Base-by-base conservation (phyloP, 2,888 invertebrate species). In the Caenorhabditis plicata region DNA sequence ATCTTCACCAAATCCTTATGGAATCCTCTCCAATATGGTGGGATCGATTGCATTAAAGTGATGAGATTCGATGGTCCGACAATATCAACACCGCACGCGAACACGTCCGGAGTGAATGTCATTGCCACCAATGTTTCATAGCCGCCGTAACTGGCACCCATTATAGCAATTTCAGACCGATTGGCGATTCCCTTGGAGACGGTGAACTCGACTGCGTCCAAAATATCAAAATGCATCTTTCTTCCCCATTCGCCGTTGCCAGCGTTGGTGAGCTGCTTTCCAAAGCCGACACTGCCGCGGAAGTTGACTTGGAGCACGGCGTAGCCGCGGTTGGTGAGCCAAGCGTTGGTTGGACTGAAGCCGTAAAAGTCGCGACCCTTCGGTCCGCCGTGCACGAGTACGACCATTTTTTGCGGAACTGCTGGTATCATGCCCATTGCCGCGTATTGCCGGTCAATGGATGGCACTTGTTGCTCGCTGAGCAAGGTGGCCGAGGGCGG, bases 221-320 rank as follows among this genome's bases (percentile, higher is more conserved):
- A 54, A 11, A 80, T 63, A 42, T 80, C 80, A 43, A 74, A 71
- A 43, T 80, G 80, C 80, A 80, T 80, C 53, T 78, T 78, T 8
- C 76, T 43, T 27, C 78, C 80, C 80, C 80, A 80, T 57, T 80
- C 80, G 13, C 80, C 79, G 49, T 80, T 75, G 36, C 80, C 78
- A 19, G 77, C 75, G 40, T 80, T 80, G 7, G 76, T 70, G 3
- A 73, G 58, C 5, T 67, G 55, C 56, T 80, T 80, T 43, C 80
- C 80, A 49, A 76, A 80, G 13, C 80, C 80, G 31, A 71, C 69
- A 39, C 71, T 71, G 32, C 78, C 79, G 17, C 80, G 71, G 73
- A 76, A 80, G 56, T 80, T 80, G 36, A 77, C 74, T 64, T 79
- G 77, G 20, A 80, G 58, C 7, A 80, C 77, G 13, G 76, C 75